Evolutionary conservation across 2,888 invertebrate species (phyloP), one percentile per base, ranked within the genome.

Genomic region (Harpalus rubripes): DNA sequence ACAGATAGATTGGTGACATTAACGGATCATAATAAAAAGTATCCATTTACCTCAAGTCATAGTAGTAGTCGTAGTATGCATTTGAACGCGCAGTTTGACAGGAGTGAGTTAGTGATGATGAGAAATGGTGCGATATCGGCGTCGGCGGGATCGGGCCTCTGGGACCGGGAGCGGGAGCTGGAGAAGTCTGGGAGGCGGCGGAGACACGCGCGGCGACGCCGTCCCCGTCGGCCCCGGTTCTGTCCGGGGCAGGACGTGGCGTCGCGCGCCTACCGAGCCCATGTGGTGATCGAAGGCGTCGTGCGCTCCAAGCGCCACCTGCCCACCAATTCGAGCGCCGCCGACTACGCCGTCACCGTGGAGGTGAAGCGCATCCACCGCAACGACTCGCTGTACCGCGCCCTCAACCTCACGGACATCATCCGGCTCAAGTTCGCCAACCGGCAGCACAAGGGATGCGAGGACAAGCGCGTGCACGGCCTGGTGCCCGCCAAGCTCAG

Each of bases 291-390:
- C 94, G 86, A 94, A 93, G 89, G 94, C 94, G 85, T 90, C 12
- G 59, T 85, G 16, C 65, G 85, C 56, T 72, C 68, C 26, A 85
- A 80, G 78, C 44, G 26, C 15, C 32, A 32, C 32, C 58, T 39
- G 8, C 59, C 39, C 16, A 80, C 58, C 58, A 91, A 93, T 81
- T 91, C 92, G 87, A 92, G 93, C 78, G 92, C 92, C 78, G 91
- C 92, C 83, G 93, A 93, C 88, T 95, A 94, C 90, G 93, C 93
- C 86, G 95, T 94, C 87, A 94, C 94, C 86, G 94, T 95, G 90
- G 94, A 93, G 89, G 94, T 95, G 87, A 92, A 93, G 87, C 92
- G 93, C 86, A 93, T 93, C 87, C 93, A 93, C 90, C 95, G 95
- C 90, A 93, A 93, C 88, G 93, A 93, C 87, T 89, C 91, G 86